Evolutionary conservation across 2,113 vertebrate species (phyloP).

Genomic region (Amphiprion ocellaris): DNA sequence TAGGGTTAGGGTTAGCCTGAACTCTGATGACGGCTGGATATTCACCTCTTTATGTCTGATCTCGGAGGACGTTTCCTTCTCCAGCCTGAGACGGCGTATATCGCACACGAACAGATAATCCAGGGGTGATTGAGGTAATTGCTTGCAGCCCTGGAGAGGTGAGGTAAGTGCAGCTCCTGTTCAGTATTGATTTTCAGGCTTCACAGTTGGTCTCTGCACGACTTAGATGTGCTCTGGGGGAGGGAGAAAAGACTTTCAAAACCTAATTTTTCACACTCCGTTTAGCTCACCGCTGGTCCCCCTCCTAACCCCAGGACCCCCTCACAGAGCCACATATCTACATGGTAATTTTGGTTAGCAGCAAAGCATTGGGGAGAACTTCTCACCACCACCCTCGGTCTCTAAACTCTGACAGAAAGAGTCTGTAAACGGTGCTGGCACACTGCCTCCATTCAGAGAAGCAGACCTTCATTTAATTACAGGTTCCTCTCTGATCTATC

Average conservation of each 20-base stretch:
- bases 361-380: constrained; percentile 42
- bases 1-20: constrained; percentile 1
- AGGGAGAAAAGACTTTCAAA: constrained; percentile 46
- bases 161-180: constrained; percentile 72
- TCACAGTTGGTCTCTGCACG: constrained; percentile 35
- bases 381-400: constrained; percentile 21
- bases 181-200: constrained; percentile 63
- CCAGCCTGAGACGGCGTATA: constrained; percentile 56
- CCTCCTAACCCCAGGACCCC: neutral
- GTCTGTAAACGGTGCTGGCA: constrained; percentile 62
- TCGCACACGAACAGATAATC: constrained; percentile 71
- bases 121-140: constrained; percentile 77
- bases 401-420: constrained; percentile 73
- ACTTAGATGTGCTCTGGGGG: constrained; percentile 27
- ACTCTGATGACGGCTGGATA: constrained; percentile 27
- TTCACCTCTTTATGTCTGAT: constrained; percentile 48
- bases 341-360: constrained; percentile 72
- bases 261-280: constrained; percentile 49
- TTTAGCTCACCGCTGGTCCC: constrained; percentile 15
- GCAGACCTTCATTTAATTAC: constrained; percentile 75
- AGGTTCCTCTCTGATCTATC: constrained; percentile 72
- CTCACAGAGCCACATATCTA: constrained; percentile 50
- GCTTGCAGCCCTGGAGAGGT: constrained; percentile 73
- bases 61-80: constrained; percentile 58
- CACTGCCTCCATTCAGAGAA: constrained; percentile 66